phyloP scores from a whole-genome alignment of 2,113 vertebrate genomes.

The Motacilla alba region DNA sequence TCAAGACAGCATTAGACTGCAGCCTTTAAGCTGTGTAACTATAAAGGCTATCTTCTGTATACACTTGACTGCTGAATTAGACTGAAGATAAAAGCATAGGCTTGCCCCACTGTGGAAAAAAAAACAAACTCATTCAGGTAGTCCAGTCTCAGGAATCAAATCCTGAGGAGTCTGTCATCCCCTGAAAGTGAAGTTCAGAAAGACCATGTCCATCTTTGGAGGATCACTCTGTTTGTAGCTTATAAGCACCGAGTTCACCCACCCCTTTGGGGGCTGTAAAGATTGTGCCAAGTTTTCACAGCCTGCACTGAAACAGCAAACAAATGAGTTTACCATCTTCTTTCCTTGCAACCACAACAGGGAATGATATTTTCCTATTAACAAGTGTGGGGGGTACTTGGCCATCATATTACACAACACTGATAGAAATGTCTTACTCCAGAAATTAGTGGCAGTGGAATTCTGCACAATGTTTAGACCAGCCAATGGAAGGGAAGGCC shows the following conservation, averaged over 20 bases:
- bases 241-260: accelerated
- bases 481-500: not conserved
- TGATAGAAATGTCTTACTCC: not conserved
- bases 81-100: not conserved
- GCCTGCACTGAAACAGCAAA: not conserved
- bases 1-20: not conserved
- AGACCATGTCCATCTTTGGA: not conserved
- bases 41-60: not conserved
- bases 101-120: not conserved
- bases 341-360: not conserved
- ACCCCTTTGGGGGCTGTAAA: accelerated
- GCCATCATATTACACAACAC: not conserved
- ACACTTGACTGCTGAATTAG: not conserved
- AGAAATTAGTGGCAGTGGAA: not conserved
- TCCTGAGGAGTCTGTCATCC: not conserved
- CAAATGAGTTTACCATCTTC: not conserved
- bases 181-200: not conserved
- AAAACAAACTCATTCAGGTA: not conserved
- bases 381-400: not conserved
- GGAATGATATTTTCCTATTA: not conserved
- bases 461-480: not conserved
- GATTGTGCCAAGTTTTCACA: not conserved
- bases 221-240: not conserved
- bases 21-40: not conserved
- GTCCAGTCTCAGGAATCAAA: not conserved